Evolutionary conservation across 2,888 invertebrate genomes (phyloP).

Genomic region (Synanthedon myopaeformis): DNA sequence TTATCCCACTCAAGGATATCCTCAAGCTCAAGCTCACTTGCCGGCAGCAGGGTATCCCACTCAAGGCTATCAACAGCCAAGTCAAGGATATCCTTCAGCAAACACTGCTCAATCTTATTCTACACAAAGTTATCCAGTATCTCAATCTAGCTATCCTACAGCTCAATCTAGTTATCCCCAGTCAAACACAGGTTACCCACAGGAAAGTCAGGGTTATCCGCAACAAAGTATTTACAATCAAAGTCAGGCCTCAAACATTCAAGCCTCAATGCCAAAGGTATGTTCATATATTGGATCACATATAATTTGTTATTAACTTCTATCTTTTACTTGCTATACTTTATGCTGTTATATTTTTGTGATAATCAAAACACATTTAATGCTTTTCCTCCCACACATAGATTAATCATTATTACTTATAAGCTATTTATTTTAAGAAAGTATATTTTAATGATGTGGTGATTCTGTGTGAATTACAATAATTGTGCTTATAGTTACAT

Average conservation of each 20-base stretch:
- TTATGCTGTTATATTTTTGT: conserved; percentile 19
- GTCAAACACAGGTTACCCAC: conserved; percentile 15
- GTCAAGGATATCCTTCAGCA: conserved; percentile 18
- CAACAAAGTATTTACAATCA: conserved; percentile 22
- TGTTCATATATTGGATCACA: conserved; percentile 12
- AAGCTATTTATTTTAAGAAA: too few species aligned
- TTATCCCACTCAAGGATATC: conserved; percentile 16
- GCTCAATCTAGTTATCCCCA: conserved; percentile 17
- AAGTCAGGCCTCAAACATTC: conserved; percentile 33
- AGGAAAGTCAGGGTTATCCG: conserved; percentile 19
- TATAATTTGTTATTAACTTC: conserved; percentile 1
- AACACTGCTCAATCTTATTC: conserved; percentile 11
- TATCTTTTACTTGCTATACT: conserved; percentile 9
- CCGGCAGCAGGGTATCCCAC: conserved; percentile 21
- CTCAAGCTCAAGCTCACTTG: conserved; percentile 21
- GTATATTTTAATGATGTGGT: neutral
- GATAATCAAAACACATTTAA: conserved; percentile 41
- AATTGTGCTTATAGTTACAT: neutral
- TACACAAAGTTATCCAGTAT: conserved; percentile 18
- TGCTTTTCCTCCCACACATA: conserved; percentile 4
- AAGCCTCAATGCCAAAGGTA: conserved; percentile 32
- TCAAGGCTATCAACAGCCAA: conserved; percentile 26
- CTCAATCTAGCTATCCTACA: conserved; percentile 18
- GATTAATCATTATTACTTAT: too few species aligned
- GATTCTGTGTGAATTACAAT: neutral